phyloP scores from a whole-genome alignment of 2,797 vertebrate species.

The Notolepis coatsorum region DNA sequence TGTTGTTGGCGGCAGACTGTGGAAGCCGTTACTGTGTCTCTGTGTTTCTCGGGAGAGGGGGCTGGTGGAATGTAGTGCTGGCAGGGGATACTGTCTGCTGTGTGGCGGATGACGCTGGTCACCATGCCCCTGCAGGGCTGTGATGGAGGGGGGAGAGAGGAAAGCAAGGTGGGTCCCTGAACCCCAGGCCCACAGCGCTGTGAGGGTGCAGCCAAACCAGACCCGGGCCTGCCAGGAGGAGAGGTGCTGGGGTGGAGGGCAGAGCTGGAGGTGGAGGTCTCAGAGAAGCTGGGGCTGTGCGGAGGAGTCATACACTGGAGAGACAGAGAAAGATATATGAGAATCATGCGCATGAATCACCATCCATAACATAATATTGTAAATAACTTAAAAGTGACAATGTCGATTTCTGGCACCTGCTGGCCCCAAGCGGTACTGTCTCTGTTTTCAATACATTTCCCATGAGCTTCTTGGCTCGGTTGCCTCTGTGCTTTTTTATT shows the following conservation, averaged over 20 bases:
- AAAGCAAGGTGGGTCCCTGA: constrained; percentile 52
- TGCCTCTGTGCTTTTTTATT: neutral
- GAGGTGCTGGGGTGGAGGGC: constrained; percentile 52
- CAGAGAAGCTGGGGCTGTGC: constrained; percentile 93
- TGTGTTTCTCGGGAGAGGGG: constrained; percentile 59
- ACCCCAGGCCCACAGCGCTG: constrained; percentile 41
- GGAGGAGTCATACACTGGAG: constrained; percentile 97
- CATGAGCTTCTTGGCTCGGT: too few relatives aligned
- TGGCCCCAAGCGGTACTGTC: too few relatives aligned
- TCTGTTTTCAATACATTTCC: too few relatives aligned
- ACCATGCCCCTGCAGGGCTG: constrained; percentile 86
- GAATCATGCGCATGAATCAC: constrained; percentile 9
- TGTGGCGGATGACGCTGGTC: constrained; percentile 93
- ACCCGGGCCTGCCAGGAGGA: constrained; percentile 24
- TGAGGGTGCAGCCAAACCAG: constrained; percentile 39
- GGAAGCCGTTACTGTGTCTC: constrained; percentile 41
- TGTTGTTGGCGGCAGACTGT: constrained; percentile 34
- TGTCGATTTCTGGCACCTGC: neutral
- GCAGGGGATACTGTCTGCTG: constrained; percentile 83
- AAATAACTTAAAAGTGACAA: neutral
- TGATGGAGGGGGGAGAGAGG: constrained; percentile 46
- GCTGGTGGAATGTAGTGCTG: constrained; percentile 76
- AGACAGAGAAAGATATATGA: constrained; percentile 6
- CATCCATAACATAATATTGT: neutral
- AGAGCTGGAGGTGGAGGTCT: constrained; percentile 71